Conservation (phyloP, 1,140 invertebrate genomes). For the Saccostrea glomerata region DNA sequence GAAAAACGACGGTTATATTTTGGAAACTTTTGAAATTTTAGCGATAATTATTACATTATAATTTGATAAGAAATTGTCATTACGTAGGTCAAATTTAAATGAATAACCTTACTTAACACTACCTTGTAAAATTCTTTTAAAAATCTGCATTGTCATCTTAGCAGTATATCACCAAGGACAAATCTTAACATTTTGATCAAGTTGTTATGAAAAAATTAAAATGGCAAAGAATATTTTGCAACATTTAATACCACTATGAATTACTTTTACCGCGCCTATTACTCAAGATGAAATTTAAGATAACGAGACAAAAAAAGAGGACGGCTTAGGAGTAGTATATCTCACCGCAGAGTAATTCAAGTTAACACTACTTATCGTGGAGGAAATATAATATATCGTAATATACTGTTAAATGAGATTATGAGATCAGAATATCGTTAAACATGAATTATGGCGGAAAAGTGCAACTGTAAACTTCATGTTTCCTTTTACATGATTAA, state of each 20-base stretch:
- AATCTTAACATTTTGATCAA: not conserved
- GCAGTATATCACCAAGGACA: not conserved
- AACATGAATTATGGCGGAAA: not conserved
- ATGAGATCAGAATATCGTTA: conserved; percentile 3
- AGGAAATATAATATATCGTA: not conserved
- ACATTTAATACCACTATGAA: conserved; percentile 6
- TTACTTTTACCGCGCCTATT: conserved; percentile 3
- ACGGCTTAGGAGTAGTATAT: not conserved
- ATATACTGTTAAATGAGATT: not conserved
- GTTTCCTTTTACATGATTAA: not conserved
- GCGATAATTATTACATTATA: not conserved
- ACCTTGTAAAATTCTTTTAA: not conserved
- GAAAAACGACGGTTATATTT: not conserved
- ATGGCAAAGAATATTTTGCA: conserved; percentile 6
- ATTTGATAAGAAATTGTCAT: not conserved
- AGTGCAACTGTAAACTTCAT: conserved; percentile 24
- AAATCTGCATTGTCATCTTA: conserved; percentile 12
- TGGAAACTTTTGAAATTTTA: no score
- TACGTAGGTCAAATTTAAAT: not conserved
- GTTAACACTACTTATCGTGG: not conserved
- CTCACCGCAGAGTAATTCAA: not conserved
- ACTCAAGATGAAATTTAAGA: not conserved
- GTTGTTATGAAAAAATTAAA: not conserved
- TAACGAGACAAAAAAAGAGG: not conserved
- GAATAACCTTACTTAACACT: not conserved